These are phyloP conservation scores for Eciton burchellii DNA, from an alignment of 1,140 invertebrate genomes.

Conservation along the genomic window DNA sequence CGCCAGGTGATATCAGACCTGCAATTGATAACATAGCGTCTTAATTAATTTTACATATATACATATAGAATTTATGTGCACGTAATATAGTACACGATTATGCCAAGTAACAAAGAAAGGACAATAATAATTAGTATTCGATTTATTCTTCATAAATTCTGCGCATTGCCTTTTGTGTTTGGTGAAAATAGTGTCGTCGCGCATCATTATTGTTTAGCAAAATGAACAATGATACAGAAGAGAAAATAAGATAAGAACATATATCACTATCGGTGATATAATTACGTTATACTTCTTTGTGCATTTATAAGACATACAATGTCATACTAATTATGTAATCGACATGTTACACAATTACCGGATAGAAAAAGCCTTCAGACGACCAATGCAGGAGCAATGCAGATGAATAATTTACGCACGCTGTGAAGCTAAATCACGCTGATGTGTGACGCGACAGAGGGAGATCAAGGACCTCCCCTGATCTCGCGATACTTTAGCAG, in stretches of 20 bases:
- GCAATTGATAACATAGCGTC: constrained; percentile 57
- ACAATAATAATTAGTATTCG: too few species aligned
- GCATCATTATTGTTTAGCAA: too few species aligned
- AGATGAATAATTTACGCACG: background rate
- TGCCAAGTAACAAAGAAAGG: too few species aligned
- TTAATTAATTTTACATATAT: background rate
- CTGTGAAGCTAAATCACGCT: background rate
- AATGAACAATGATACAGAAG: too few species aligned
- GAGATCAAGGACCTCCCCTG: background rate
- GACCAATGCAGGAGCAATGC: background rate
- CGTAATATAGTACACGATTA: too few species aligned
- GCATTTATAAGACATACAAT: background rate
- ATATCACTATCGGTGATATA: too few species aligned
- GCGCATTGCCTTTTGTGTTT: too few species aligned
- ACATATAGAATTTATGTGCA: background rate
- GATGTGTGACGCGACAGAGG: background rate
- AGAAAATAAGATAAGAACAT: too few species aligned
- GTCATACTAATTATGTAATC: background rate
- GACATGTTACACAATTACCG: constrained; percentile 5
- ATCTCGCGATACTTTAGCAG: constrained; percentile 52
- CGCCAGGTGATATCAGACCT: constrained; percentile 90
- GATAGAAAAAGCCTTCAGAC: constrained; percentile 38
- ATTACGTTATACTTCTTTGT: background rate
- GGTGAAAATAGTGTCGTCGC: too few species aligned
- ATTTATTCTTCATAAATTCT: too few species aligned